phyloP scores from a whole-genome alignment of 2,113 vertebrate species.

The Petrocephalus zakoni region DNA sequence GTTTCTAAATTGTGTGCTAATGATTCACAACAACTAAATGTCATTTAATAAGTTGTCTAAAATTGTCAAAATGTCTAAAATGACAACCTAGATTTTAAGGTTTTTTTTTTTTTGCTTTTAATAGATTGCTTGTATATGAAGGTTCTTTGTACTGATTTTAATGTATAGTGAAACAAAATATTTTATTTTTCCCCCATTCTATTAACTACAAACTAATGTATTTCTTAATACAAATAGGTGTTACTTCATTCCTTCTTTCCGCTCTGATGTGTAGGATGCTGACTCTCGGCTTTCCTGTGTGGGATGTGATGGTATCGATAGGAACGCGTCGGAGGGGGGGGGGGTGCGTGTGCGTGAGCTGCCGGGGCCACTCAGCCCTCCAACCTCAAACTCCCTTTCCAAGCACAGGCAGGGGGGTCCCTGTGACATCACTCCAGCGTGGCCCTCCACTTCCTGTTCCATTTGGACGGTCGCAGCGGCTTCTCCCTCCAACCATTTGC shows the following conservation, averaged over 20 bases:
- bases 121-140: constrained; percentile 79
- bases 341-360: too few species aligned
- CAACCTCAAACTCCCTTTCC: neutral
- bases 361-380: neutral
- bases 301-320: constrained; percentile 13
- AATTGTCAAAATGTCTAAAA: constrained; percentile 44
- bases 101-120: constrained; percentile 48
- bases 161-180: constrained; percentile 63
- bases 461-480: neutral
- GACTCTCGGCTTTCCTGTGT: constrained; percentile 33
- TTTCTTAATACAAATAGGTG: constrained; percentile 54
- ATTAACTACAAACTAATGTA: constrained; percentile 49
- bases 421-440: neutral
- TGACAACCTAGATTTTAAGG: constrained; percentile 44
- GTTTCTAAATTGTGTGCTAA: neutral
- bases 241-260: constrained; percentile 44
- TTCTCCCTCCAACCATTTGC: neutral
- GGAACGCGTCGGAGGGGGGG: neutral
- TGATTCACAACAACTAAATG: neutral
- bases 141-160: constrained; percentile 68
- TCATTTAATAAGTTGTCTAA: constrained; percentile 5
- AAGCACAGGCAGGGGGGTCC: neutral
- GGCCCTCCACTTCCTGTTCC: neutral
- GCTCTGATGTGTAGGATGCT: constrained; percentile 35
- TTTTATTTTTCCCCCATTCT: constrained; percentile 55